Percentiles rank a stretch among this genome's conserved stretches.
These are phyloP conservation scores for Sycophaga agraensis DNA, from an alignment of 1,140 invertebrate species.

Conservation along the genomic window DNA sequence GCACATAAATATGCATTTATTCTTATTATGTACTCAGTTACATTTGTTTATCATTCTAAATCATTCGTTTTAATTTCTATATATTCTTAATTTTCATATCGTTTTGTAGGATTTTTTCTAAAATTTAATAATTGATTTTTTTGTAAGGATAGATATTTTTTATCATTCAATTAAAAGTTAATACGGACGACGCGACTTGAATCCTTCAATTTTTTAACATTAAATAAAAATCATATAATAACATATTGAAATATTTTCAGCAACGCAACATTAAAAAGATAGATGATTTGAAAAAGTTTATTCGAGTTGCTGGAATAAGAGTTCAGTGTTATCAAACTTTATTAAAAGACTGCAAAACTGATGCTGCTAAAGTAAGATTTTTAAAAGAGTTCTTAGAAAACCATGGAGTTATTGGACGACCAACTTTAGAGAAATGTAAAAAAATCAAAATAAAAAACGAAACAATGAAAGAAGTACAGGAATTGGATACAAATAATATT, in stretches of 20 bases:
- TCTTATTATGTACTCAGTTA: too few species aligned
- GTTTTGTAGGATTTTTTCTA: too few species aligned
- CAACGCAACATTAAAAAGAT: constrained; percentile 32
- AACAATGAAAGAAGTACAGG: constrained; percentile 36
- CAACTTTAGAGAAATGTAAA: constrained; percentile 48
- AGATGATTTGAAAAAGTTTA: constrained; percentile 42
- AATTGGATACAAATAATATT: constrained; percentile 41
- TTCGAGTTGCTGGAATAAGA: constrained; percentile 43
- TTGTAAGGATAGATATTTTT: not conserved
- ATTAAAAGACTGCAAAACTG: constrained; percentile 41
- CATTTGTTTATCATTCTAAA: too few species aligned
- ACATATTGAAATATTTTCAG: too few species aligned
- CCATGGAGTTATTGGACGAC: constrained; percentile 43
- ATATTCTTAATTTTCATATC: too few species aligned
- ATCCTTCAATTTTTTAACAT: too few species aligned
- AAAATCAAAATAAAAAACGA: constrained; percentile 40
- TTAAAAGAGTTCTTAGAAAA: constrained; percentile 43
- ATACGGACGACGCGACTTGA: too few species aligned
- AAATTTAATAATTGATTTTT: too few species aligned
- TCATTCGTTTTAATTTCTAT: too few species aligned
- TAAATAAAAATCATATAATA: too few species aligned
- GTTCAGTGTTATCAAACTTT: constrained; percentile 42
- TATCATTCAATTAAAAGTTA: not conserved
- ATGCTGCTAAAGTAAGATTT: constrained; percentile 37
- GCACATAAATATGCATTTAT: too few species aligned